These are phyloP conservation scores for Porites australiensis DNA, from an alignment of 64 coral and sea anemone species.

Conservation along the genomic window DNA sequence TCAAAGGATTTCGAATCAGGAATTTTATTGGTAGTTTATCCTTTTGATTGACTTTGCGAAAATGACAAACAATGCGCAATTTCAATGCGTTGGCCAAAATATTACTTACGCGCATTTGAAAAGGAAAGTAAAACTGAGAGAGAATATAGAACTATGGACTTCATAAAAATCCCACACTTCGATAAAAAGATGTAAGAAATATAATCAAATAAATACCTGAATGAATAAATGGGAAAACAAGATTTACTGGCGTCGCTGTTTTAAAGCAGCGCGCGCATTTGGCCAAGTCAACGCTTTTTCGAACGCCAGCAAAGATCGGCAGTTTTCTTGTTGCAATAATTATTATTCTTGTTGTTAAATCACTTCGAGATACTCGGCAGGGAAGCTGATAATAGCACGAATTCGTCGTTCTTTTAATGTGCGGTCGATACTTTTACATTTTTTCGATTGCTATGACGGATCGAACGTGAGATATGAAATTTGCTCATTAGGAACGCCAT, in stretches of 20 bases:
- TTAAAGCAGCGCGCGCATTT: too few relatives aligned
- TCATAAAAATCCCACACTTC: background rate
- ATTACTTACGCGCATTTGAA: conserved; percentile 10
- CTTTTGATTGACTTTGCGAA: conserved; percentile 1
- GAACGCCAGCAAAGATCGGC: background rate
- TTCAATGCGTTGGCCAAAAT: background rate
- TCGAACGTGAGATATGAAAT: background rate
- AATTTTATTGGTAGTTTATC: conserved; percentile 2
- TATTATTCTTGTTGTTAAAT: background rate
- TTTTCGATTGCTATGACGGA: background rate
- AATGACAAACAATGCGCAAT: background rate
- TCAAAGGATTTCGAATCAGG: conserved; percentile 2
- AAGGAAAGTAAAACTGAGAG: background rate
- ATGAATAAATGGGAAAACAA: too few relatives aligned
- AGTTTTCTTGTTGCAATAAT: background rate
- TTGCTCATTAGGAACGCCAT: background rate
- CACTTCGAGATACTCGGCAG: background rate
- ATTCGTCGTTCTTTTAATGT: conserved; percentile 19
- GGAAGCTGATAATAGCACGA: background rate
- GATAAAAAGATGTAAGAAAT: background rate
- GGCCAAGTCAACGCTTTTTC: background rate
- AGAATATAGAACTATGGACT: background rate
- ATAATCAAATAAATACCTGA: too few relatives aligned
- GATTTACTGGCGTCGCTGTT: too few relatives aligned
- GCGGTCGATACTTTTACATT: conserved; percentile 23